Evolutionary conservation across 2,888 invertebrate species (phyloP).

Genomic region (Phymatocera aterrima): DNA sequence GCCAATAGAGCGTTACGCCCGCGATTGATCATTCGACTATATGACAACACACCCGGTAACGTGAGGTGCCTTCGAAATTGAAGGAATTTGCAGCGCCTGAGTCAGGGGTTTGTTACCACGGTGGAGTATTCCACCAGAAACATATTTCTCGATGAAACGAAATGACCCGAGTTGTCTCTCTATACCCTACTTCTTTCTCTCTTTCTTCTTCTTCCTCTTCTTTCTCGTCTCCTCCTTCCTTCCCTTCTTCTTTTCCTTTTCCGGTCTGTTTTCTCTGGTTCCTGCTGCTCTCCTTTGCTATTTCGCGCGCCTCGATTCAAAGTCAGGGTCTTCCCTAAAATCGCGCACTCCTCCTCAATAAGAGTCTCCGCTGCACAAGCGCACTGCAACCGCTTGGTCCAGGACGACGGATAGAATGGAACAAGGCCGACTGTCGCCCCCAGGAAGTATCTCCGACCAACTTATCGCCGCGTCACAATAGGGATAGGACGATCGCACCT

Average conservation of each 20-base stretch:
- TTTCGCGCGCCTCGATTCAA: slow-evolving; percentile 36
- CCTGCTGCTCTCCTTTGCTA: neutral
- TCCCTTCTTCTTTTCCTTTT: slow-evolving; percentile 16
- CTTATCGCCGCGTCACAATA: slow-evolving; percentile 42
- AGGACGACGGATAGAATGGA: slow-evolving; percentile 37
- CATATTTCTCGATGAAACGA: neutral
- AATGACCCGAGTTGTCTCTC: too few species aligned
- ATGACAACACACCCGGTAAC: too few species aligned
- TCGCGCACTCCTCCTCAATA: slow-evolving; percentile 73
- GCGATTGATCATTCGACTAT: too few species aligned
- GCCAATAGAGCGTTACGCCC: neutral
- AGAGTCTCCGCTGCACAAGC: slow-evolving; percentile 60
- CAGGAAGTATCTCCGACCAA: slow-evolving; percentile 23
- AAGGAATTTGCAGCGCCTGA: too few species aligned
- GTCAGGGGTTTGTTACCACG: too few species aligned
- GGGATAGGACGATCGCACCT: slow-evolving; percentile 27
- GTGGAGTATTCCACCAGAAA: neutral
- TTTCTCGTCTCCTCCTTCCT: neutral
- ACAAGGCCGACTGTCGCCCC: slow-evolving; percentile 31
- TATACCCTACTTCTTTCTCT: too few species aligned
- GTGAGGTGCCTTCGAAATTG: too few species aligned
- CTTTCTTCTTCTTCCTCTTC: slow-evolving; percentile 24
- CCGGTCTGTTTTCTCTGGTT: neutral
- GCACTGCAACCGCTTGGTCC: slow-evolving; percentile 40
- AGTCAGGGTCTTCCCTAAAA: slow-evolving; percentile 34